These are phyloP conservation scores for Melieria picta DNA, from an alignment of 2,888 invertebrate genomes.

Conservation along the genomic window DNA sequence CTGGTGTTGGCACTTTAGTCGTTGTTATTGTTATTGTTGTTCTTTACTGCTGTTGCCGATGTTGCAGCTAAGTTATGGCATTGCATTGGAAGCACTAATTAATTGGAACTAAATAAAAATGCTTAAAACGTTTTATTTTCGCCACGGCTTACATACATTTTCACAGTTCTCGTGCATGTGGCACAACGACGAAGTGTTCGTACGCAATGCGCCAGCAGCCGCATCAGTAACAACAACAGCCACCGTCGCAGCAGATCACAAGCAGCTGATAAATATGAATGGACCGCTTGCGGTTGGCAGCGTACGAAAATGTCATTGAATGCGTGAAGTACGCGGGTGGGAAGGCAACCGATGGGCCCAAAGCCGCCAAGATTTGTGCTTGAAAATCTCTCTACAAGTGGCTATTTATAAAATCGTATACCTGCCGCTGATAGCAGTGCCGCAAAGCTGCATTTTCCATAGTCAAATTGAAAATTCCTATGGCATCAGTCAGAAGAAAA, in stretches of 20 bases:
- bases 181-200: background rate
- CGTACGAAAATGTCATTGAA: constrained; percentile 24
- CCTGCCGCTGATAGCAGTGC: too few species aligned
- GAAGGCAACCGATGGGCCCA: too few species aligned
- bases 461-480: too few species aligned
- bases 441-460: too few species aligned
- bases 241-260: constrained; percentile 52
- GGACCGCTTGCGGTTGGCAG: constrained; percentile 53
- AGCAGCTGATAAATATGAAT: constrained; percentile 59
- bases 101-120: constrained; percentile 66
- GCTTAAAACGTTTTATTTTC: constrained; percentile 56
- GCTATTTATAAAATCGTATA: too few species aligned
- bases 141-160: constrained; percentile 20
- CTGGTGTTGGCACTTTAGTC: too few species aligned
- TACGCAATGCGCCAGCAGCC: too few species aligned
- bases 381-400: too few species aligned
- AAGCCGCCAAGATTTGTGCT: too few species aligned
- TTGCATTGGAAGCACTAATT: constrained; percentile 66
- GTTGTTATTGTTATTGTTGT: constrained; percentile 9
- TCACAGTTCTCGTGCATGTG: constrained; percentile 33
- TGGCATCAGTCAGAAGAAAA: too few species aligned
- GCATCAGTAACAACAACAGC: constrained; percentile 4
- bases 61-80: constrained; percentile 61
- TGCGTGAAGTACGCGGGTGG: too few species aligned
- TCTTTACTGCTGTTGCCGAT: constrained; percentile 26